Conservation (phyloP, 2,113 vertebrate species). For the Barbus barbus region DNA sequence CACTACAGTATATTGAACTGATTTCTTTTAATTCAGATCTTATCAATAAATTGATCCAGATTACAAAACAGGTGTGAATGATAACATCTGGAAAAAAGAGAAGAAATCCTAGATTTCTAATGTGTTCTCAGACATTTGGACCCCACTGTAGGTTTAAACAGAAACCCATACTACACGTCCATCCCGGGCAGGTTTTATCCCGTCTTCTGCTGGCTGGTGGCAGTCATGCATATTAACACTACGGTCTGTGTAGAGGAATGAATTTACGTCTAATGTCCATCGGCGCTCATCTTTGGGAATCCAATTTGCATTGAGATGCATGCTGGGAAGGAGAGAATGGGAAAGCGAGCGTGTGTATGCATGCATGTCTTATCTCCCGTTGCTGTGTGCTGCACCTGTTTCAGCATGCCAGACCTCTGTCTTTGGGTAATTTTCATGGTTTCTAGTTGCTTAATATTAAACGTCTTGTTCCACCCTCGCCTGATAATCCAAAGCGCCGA, state of each 20-base stretch:
- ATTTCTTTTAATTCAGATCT: background rate
- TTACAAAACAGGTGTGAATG: no score
- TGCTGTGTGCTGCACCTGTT: slow-evolving; percentile 50
- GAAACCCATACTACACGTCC: slow-evolving; percentile 1
- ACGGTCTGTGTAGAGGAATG: slow-evolving; percentile 18
- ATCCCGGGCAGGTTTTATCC: slow-evolving; percentile 26
- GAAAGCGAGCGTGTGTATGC: slow-evolving; percentile 32
- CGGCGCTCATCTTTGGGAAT: slow-evolving; percentile 61
- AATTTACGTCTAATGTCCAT: slow-evolving; percentile 49
- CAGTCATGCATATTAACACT: slow-evolving; percentile 37
- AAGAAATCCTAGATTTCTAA: background rate
- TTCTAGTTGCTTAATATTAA: slow-evolving; percentile 72
- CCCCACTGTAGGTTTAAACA: background rate
- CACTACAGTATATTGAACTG: background rate
- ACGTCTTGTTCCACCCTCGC: slow-evolving; percentile 62
- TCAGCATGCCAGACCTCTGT: slow-evolving; percentile 54
- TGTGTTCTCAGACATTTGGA: background rate
- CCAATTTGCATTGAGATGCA: slow-evolving; percentile 62
- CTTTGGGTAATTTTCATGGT: slow-evolving; percentile 64
- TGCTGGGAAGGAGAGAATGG: slow-evolving; percentile 46
- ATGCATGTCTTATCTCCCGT: slow-evolving; percentile 55
- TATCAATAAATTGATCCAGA: no score
- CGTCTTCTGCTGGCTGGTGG: background rate
- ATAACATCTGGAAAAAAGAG: no score
- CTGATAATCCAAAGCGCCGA: slow-evolving; percentile 57